Conservation (phyloP, 2,797 vertebrate species). For the Gadopsis bispinosus region DNA sequence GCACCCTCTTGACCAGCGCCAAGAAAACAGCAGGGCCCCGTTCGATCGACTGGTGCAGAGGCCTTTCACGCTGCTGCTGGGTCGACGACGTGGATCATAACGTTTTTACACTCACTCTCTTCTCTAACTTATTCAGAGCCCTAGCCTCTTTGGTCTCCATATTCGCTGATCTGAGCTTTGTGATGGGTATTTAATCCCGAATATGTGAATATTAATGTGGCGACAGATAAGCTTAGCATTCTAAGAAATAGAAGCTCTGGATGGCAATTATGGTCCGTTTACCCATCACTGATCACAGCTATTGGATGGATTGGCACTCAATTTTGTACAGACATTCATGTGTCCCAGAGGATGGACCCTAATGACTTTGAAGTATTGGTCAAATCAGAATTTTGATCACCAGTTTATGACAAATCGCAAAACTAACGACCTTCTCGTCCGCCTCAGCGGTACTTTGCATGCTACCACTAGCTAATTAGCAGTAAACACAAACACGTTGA, state of each 20-base stretch:
- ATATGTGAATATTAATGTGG: background rate
- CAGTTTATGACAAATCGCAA: too few relatives aligned
- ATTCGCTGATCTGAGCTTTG: background rate
- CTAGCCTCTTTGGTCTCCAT: background rate
- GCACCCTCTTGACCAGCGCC: constrained; percentile 52
- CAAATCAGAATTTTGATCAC: too few relatives aligned
- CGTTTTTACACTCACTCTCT: constrained; percentile 7
- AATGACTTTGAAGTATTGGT: background rate
- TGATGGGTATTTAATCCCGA: background rate
- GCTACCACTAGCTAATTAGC: too few relatives aligned
- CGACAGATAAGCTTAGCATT: background rate
- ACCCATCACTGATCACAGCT: too few relatives aligned
- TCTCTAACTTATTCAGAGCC: background rate
- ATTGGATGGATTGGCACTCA: background rate
- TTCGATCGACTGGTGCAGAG: constrained; percentile 54
- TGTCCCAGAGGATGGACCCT: background rate
- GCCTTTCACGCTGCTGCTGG: constrained; percentile 33
- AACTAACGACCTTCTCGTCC: too few relatives aligned
- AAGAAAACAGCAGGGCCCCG: constrained; percentile 66
- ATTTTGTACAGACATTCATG: background rate
- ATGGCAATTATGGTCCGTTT: background rate
- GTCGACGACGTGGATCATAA: constrained; percentile 12
- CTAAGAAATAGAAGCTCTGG: background rate
- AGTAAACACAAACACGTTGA: too few relatives aligned
- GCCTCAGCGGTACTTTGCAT: too few relatives aligned